phyloP scores from a whole-genome alignment of 1,140 invertebrate genomes.

The Rhyacophila brunnea region DNA sequence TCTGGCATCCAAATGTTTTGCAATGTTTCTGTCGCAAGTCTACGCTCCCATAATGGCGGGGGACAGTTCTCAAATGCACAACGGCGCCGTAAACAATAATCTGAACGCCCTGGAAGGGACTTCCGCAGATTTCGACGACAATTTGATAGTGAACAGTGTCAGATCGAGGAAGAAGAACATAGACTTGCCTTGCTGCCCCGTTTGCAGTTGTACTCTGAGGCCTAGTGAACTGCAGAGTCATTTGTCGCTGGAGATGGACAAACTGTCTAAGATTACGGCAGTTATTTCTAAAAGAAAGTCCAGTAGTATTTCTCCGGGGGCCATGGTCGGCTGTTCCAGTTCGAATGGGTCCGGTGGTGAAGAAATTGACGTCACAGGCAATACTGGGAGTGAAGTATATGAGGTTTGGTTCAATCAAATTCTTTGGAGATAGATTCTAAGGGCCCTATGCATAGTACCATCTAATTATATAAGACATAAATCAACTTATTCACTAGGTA shows the following conservation, averaged over 20 bases:
- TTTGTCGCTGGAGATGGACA: slow-evolving; percentile 47
- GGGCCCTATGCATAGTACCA: too few species aligned
- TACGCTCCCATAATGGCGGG: slow-evolving; percentile 9
- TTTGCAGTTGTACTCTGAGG: slow-evolving; percentile 51
- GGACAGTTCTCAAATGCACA: neutral
- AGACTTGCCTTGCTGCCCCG: slow-evolving; percentile 47
- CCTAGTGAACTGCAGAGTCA: slow-evolving; percentile 46
- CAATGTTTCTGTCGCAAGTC: slow-evolving; percentile 25
- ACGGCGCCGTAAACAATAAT: neutral
- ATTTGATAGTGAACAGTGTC: slow-evolving; percentile 35
- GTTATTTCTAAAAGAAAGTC: neutral
- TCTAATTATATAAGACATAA: too few species aligned
- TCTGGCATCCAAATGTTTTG: neutral
- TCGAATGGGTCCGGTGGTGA: slow-evolving; percentile 41
- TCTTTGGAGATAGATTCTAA: too few species aligned
- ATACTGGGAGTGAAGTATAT: slow-evolving; percentile 49
- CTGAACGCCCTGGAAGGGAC: slow-evolving; percentile 4
- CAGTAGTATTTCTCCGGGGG: slow-evolving; percentile 23
- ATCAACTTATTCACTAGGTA: too few species aligned
- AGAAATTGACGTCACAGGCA: slow-evolving; percentile 46
- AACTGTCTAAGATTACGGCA: slow-evolving; percentile 43
- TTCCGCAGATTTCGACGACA: neutral
- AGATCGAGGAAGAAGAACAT: slow-evolving; percentile 48
- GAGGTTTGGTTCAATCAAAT: slow-evolving; percentile 42
- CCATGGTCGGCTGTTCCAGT: slow-evolving; percentile 37